phyloP scores from a whole-genome alignment of 2,113 vertebrate species.

The Peromyscus polionotus region DNA sequence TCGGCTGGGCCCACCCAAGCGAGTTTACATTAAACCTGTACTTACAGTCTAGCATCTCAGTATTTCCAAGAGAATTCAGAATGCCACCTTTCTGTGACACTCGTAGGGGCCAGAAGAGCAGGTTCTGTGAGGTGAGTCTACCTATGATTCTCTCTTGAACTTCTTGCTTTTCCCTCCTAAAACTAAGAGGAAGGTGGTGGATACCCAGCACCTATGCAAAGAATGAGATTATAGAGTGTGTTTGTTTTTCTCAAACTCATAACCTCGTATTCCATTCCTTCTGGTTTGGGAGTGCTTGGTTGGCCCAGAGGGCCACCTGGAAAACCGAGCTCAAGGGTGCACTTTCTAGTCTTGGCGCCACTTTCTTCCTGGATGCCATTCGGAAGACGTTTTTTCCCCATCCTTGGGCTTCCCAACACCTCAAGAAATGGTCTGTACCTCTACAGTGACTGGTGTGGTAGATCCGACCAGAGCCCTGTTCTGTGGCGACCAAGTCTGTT shows the following conservation, averaged over 20 bases:
- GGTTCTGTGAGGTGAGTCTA: background rate
- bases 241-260: background rate
- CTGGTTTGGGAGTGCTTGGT: background rate
- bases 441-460: background rate
- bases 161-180: background rate
- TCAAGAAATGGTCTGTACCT: accelerated
- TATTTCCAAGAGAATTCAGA: background rate
- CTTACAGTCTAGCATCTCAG: background rate
- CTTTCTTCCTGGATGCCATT: background rate
- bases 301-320: background rate
- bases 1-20: background rate
- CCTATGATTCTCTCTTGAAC: background rate
- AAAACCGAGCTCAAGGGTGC: background rate
- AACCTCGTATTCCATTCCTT: background rate
- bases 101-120: background rate
- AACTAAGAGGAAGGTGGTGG: background rate
- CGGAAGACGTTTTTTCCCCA: background rate
- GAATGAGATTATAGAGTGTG: no score
- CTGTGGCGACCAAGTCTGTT: no score
- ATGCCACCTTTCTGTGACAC: background rate
- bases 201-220: background rate
- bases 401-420: background rate
- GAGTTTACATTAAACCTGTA: background rate
- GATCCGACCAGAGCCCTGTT: background rate
- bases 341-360: background rate